Base-by-base conservation (phyloP, 2,888 invertebrate species). In the Cyaniris semiargus region DNA sequence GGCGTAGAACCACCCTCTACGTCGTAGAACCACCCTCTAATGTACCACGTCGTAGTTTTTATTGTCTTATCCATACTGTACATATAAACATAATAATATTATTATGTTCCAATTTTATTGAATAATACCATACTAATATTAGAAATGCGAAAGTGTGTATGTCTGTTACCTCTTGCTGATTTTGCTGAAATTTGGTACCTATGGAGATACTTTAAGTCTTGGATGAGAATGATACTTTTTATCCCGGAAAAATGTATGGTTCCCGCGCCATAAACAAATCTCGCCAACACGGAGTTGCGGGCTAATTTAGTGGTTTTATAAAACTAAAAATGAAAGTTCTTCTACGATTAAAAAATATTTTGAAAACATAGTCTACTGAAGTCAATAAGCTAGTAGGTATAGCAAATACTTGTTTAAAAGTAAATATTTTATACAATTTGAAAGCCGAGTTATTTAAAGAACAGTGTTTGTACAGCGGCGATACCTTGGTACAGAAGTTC, bases 401-500 rank as follows among this genome's bases (percentile, higher is more conserved):
- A 13, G 6, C 15, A 5, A 27, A 66, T 66, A 66, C 27, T 4
- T 5, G 13, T 66, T 66, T 66, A 13, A 66, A 6, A 15, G 27
- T 66, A 66, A 66, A 66, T 66, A 66, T 66, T 66, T 66, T 48
- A 74, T 71, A 38, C 18, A 74, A 74, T 74, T 48, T 48, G 48
- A 74, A 71, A 74, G 53, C 48, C 53, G 74, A 74, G 53, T 53
- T 27, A 74, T 74, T 74, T 53, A 53, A 48, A 48, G 27, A 74
- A 31, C 27, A 27, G 15, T 74, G 53, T 74, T 74, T 74, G 74
- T 2, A 27, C 44, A 23, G 72, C 38, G 34, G 38, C 44, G 23
- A 44, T 72, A 44, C 53, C 74, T 53, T 53, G 74, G 48, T 15
- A 53, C 53, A 48, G 74, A 48, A 74, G 74, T 74, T 74, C 74